Conservation (phyloP, 2,113 vertebrate genomes). For the Corythaeola cristata region DNA sequence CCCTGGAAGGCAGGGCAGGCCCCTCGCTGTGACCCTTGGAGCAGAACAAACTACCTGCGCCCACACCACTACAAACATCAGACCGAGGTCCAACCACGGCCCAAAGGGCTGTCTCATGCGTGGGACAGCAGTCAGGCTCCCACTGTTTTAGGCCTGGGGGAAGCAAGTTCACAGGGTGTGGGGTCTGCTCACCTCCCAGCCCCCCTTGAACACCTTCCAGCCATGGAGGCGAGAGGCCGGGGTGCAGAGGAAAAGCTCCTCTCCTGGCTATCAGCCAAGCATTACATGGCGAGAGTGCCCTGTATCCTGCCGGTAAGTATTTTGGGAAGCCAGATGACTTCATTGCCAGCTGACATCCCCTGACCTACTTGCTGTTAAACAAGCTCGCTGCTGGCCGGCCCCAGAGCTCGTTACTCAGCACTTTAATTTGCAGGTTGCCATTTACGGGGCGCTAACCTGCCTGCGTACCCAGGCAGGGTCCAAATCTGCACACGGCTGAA, state of each 20-base stretch:
- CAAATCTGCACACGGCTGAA: neutral
- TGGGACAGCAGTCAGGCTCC: neutral
- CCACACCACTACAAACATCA: neutral
- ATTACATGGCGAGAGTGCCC: neutral
- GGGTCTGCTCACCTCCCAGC: neutral
- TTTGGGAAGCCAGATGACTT: slow-evolving; percentile 46
- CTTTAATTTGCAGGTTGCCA: neutral
- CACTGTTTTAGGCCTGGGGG: neutral
- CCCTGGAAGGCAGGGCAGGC: neutral
- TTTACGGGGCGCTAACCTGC: neutral
- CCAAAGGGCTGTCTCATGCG: neutral
- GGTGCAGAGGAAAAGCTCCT: neutral
- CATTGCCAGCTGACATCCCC: slow-evolving; percentile 27
- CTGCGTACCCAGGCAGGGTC: neutral
- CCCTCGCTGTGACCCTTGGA: neutral
- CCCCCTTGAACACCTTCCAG: neutral
- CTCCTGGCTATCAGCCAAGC: neutral
- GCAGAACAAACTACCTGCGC: accelerated
- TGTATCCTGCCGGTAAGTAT: neutral
- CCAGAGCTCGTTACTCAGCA: neutral
- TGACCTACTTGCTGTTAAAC: neutral
- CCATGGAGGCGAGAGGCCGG: neutral
- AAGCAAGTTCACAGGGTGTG: accelerated
- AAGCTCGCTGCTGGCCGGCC: neutral
- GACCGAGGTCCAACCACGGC: neutral